These are phyloP conservation scores for Pelosia muscerda DNA, from an alignment of 2,888 invertebrate genomes.

Conservation along the genomic window DNA sequence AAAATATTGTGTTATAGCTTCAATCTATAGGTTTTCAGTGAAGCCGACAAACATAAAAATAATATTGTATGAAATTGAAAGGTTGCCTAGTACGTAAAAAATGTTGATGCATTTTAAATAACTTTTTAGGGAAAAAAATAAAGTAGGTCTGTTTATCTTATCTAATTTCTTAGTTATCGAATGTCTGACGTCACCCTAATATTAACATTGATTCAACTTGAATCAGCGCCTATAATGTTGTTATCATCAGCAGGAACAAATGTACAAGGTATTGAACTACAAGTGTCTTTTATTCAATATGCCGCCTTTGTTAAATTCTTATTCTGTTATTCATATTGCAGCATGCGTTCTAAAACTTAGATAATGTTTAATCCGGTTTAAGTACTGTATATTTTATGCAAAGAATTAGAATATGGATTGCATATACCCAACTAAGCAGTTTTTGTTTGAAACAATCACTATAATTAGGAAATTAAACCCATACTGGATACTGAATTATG, in stretches of 20 bases:
- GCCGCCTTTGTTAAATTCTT: conserved; percentile 47
- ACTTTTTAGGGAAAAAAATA: neutral
- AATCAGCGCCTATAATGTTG: conserved; percentile 45
- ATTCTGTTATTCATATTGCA: conserved; percentile 40
- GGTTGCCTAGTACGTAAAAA: neutral
- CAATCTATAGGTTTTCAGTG: no score
- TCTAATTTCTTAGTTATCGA: conserved; percentile 2
- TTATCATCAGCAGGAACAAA: conserved; percentile 57
- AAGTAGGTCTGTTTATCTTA: conserved; percentile 3
- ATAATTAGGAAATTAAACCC: no score
- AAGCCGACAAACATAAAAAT: no score
- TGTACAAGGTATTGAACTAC: conserved; percentile 41
- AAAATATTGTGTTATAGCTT: no score
- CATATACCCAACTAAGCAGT: neutral
- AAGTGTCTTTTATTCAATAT: conserved; percentile 43
- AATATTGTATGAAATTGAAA: no score
- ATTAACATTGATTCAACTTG: conserved; percentile 51
- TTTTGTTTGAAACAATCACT: neutral
- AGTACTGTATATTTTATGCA: conserved; percentile 26
- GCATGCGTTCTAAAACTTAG: conserved; percentile 22
- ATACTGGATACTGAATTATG: no score
- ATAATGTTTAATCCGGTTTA: conserved; percentile 35
- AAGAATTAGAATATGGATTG: conserved; percentile 11
- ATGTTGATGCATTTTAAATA: neutral
- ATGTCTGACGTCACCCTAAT: conserved; percentile 23